phyloP scores from a whole-genome alignment of 2,797 vertebrate species.

The Channallabes apus region DNA sequence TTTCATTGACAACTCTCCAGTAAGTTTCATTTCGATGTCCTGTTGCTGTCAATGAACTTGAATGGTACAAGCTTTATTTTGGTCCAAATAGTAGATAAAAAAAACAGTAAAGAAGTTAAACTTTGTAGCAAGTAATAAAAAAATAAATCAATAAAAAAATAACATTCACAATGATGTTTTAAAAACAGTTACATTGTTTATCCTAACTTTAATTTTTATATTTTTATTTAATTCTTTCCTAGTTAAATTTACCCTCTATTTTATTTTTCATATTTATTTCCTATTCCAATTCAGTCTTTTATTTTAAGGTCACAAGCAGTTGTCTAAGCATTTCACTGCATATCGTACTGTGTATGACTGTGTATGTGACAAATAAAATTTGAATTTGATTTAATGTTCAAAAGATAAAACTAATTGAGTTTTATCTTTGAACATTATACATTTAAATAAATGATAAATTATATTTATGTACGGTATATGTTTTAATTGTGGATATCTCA shows the following conservation, averaged over 20 bases:
- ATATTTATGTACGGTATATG: not conserved
- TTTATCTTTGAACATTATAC: too few relatives aligned
- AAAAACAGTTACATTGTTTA: not conserved
- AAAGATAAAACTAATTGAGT: not conserved
- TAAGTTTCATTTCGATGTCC: conserved; percentile 69
- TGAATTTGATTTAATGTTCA: too few relatives aligned
- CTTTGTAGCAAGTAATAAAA: not conserved
- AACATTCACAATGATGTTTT: too few relatives aligned
- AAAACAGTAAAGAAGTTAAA: not conserved
- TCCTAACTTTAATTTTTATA: too few relatives aligned
- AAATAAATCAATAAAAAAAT: not conserved
- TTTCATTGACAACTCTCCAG: conserved; percentile 91
- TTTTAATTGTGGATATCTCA: conserved; percentile 10
- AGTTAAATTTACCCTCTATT: too few relatives aligned
- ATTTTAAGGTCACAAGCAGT: too few relatives aligned
- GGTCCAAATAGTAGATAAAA: not conserved
- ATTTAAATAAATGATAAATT: not conserved
- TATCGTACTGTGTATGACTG: too few relatives aligned
- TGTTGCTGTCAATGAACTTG: not conserved
- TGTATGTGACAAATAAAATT: too few relatives aligned
- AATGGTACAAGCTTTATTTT: not conserved
- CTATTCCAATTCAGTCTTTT: too few relatives aligned
- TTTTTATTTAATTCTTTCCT: too few relatives aligned
- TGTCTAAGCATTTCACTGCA: too few relatives aligned
- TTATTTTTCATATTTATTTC: too few relatives aligned